Conservation (phyloP, 2,797 vertebrate species). For the Esox masquinongy region DNA sequence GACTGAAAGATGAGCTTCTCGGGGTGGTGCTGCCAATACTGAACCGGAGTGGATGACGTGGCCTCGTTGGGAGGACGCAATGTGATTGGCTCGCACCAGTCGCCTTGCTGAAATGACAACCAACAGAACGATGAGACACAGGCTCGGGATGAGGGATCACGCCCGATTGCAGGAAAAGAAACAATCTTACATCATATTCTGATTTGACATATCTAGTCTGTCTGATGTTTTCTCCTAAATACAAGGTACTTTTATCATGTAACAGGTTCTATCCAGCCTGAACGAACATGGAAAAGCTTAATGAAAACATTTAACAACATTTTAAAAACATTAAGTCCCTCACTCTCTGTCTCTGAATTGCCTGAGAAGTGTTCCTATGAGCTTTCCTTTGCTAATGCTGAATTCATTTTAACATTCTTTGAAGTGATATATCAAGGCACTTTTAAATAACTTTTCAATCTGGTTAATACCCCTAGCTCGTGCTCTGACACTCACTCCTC, state of each 20-base stretch:
- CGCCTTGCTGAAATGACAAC: constrained; percentile 86
- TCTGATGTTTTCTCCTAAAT: constrained; percentile 18
- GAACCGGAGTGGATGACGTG: constrained; percentile 96
- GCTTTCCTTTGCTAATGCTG: not conserved
- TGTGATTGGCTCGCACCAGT: constrained; percentile 99
- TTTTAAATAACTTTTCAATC: not conserved
- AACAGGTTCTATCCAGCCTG: not conserved
- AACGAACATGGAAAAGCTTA: constrained; percentile 1
- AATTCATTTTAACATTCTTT: not conserved
- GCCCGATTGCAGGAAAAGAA: constrained; percentile 29
- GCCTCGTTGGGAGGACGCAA: constrained; percentile 96
- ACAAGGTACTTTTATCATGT: constrained; percentile 10
- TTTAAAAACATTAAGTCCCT: not conserved
- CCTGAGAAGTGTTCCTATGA: not conserved
- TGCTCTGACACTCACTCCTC: not conserved
- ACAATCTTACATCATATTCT: constrained; percentile 13
- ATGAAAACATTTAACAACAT: not conserved
- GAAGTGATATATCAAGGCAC: no score
- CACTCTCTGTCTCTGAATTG: not conserved
- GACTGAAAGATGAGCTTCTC: constrained; percentile 99
- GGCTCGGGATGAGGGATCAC: constrained; percentile 13
- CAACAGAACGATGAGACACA: constrained; percentile 27
- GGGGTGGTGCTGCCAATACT: constrained; percentile 99
- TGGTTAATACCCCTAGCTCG: not conserved
- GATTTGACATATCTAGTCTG: constrained; percentile 31